Percentiles rank a stretch among this genome's conserved stretches.
These are phyloP conservation scores for Cynoglossus semilaevis DNA, from an alignment of 2,113 vertebrate genomes.

Conservation along the genomic window DNA sequence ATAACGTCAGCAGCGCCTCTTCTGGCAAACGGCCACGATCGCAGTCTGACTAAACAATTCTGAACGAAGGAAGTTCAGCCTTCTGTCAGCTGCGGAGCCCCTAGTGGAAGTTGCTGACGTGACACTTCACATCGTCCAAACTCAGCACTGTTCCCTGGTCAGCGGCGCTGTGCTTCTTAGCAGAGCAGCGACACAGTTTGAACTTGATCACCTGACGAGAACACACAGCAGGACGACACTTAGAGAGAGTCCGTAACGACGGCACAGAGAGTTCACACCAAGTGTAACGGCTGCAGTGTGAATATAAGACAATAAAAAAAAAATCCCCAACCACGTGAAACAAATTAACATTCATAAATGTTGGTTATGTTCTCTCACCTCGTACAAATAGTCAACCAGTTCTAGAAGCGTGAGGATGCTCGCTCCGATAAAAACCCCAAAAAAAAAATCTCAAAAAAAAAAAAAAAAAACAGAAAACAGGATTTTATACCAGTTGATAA, in stretches of 20 bases:
- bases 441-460: slow-evolving; percentile 87
- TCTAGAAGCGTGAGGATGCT: slow-evolving; percentile 92
- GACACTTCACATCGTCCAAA: slow-evolving; percentile 95
- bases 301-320: too few relatives aligned
- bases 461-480: not conserved
- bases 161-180: slow-evolving; percentile 85
- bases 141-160: slow-evolving; percentile 88
- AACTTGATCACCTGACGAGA: slow-evolving; percentile 86
- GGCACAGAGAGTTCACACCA: too few relatives aligned
- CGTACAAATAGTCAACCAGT: slow-evolving; percentile 90
- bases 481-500: not conserved
- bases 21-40: slow-evolving; percentile 10
- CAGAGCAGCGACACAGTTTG: slow-evolving; percentile 85
- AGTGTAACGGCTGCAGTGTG: too few relatives aligned
- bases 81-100: not conserved
- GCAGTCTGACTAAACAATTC: slow-evolving; percentile 21
- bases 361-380: slow-evolving; percentile 76
- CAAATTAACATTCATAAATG: too few relatives aligned
- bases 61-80: slow-evolving; percentile 8
- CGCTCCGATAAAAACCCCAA: slow-evolving; percentile 94
- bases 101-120: slow-evolving; percentile 85
- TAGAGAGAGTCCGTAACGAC: too few relatives aligned
- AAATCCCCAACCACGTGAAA: too few relatives aligned
- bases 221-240: not conserved
- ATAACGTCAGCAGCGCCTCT: slow-evolving; percentile 8